phyloP scores from a whole-genome alignment of 2,888 invertebrate species.

The Drosophila kambysellisi region DNA sequence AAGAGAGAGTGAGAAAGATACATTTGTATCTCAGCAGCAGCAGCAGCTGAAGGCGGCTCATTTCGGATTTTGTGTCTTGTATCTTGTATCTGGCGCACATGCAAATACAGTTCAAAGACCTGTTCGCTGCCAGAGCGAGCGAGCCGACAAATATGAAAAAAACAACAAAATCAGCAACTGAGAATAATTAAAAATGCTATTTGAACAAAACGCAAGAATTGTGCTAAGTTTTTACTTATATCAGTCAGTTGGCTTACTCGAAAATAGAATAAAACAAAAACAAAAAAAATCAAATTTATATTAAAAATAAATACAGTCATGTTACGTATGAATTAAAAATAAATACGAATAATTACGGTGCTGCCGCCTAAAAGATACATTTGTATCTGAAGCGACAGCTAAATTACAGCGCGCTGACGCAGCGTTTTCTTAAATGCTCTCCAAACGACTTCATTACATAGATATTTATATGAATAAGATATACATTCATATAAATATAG shows the following conservation, averaged over 20 bases:
- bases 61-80: constrained; percentile 53
- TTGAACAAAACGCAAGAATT: constrained; percentile 39
- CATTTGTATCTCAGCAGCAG: background rate
- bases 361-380: constrained; percentile 23
- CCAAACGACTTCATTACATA: constrained; percentile 39
- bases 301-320: background rate
- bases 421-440: constrained; percentile 45
- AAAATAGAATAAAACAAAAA: constrained; percentile 4
- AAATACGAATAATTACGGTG: constrained; percentile 68
- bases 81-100: constrained; percentile 74
- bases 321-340: constrained; percentile 62
- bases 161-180: constrained; percentile 5
- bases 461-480: constrained; percentile 7
- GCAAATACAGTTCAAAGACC: constrained; percentile 80
- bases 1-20: constrained; percentile 34
- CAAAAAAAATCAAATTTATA: constrained; percentile 25
- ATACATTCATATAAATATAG: constrained; percentile 38
- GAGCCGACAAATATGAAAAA: constrained; percentile 34
- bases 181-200: constrained; percentile 60
- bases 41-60: constrained; percentile 34
- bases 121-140: constrained; percentile 48
- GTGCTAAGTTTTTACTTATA: constrained; percentile 7
- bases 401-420: constrained; percentile 67
- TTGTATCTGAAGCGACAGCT: constrained; percentile 41
- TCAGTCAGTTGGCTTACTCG: constrained; percentile 3